A percentile compares a stretch with the other conserved stretches of the same genome.
phyloP scores from a whole-genome alignment of 1,140 invertebrate genomes.

The Drosophila nannoptera region DNA sequence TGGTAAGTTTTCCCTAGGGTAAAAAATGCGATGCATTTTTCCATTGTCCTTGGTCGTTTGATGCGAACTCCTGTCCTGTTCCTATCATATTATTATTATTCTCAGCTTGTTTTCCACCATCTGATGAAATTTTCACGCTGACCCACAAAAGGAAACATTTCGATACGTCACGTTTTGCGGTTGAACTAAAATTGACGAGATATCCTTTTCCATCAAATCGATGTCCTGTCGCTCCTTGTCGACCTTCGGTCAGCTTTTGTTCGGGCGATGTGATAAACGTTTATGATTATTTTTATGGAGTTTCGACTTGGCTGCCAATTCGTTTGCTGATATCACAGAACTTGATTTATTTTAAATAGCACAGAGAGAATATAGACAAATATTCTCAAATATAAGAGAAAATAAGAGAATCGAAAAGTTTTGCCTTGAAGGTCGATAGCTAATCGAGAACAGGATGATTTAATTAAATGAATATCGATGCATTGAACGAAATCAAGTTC shows the following conservation, averaged over 20 bases:
- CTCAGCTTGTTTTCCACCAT: conserved; percentile 4
- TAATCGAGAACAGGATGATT: too few species aligned
- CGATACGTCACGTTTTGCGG: conserved; percentile 50
- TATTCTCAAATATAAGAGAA: too few species aligned
- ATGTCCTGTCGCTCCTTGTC: conserved; percentile 7
- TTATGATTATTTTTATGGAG: conserved; percentile 76
- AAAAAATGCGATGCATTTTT: too few species aligned
- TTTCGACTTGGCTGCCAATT: conserved; percentile 65
- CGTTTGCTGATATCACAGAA: conserved; percentile 62
- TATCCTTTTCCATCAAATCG: conserved; percentile 69
- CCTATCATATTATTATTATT: background rate
- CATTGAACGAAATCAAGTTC: too few species aligned
- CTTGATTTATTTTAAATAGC: conserved; percentile 75
- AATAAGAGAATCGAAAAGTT: too few species aligned
- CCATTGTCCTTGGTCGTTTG: too few species aligned
- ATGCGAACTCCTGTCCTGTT: background rate
- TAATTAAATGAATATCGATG: too few species aligned
- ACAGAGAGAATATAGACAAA: background rate
- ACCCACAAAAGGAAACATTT: conserved; percentile 46
- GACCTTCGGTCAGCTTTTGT: conserved; percentile 19
- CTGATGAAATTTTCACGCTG: conserved; percentile 20
- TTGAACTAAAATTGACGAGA: conserved; percentile 37
- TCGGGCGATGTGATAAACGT: conserved; percentile 67
- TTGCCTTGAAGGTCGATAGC: too few species aligned
- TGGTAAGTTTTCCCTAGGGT: too few species aligned